phyloP scores from a whole-genome alignment of 2,797 vertebrate genomes.

The Catamblyrhynchus diadema region DNA sequence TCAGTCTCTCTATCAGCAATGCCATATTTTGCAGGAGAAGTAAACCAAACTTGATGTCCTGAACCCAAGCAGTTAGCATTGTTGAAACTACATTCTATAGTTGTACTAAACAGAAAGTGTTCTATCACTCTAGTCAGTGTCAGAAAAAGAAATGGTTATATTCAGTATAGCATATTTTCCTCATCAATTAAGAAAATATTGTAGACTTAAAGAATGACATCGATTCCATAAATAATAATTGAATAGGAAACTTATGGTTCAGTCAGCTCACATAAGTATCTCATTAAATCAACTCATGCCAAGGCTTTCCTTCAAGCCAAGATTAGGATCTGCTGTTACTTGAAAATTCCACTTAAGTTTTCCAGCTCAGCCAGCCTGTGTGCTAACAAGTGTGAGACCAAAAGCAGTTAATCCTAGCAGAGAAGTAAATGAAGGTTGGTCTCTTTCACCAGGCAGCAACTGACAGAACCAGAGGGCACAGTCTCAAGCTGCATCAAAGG shows the following conservation, averaged over 20 bases:
- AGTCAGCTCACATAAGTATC: not conserved
- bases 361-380: not conserved
- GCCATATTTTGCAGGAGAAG: not conserved
- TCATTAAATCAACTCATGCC: not conserved
- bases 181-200: not conserved
- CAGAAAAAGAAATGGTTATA: not conserved
- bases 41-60: not conserved
- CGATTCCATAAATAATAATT: not conserved
- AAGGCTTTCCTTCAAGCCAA: not conserved
- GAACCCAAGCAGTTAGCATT: not conserved
- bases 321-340: not conserved
- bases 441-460: not conserved
- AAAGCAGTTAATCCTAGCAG: not conserved
- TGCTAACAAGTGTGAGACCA: not conserved
- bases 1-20: not conserved
- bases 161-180: not conserved
- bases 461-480: not conserved
- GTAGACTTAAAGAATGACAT: not conserved
- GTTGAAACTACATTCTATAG: not conserved
- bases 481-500: not conserved
- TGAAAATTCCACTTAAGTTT: conserved; percentile 30
- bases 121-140: not conserved
- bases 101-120: not conserved
- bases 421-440: not conserved
- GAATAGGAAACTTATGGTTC: not conserved